Percentiles rank a stretch among this genome's conserved stretches.
Conservation (phyloP, 2,797 vertebrate species). For the Sebastes hopkinsi region DNA sequence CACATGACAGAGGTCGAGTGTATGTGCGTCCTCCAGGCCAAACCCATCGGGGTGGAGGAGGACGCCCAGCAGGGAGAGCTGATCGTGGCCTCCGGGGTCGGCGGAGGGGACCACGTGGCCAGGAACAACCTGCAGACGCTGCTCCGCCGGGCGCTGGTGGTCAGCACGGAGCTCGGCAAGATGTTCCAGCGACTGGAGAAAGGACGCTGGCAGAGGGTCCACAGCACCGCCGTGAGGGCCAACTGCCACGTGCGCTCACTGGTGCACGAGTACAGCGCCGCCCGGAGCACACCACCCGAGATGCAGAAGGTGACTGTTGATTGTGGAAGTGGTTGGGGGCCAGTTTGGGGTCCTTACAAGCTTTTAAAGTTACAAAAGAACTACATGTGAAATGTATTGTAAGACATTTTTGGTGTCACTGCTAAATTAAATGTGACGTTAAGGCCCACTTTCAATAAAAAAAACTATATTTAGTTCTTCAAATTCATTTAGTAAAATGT, state of each 20-base stretch:
- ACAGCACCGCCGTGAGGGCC: conserved; percentile 91
- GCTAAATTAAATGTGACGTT: not conserved
- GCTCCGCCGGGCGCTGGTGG: conserved; percentile 92
- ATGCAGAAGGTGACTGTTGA: conserved; percentile 86
- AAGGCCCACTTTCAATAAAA: not conserved
- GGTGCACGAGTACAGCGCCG: conserved; percentile 87
- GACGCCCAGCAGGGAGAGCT: conserved; percentile 89
- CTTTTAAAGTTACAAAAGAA: not conserved
- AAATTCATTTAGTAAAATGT: not conserved
- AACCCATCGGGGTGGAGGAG: conserved; percentile 92
- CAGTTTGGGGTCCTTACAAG: not conserved
- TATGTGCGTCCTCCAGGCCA: conserved; percentile 97
- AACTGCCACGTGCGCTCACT: conserved; percentile 93
- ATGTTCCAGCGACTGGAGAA: conserved; percentile 94
- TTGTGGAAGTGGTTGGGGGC: not conserved
- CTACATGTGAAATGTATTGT: too few species aligned
- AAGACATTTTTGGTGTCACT: too few species aligned
- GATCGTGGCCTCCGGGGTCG: conserved; percentile 79
- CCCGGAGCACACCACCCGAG: conserved; percentile 82
- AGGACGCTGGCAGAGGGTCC: conserved; percentile 92
- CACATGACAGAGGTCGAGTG: conserved; percentile 99
- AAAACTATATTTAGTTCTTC: not conserved
- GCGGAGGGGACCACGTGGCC: conserved; percentile 75
- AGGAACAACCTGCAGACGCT: conserved; percentile 91
- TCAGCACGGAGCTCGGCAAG: conserved; percentile 93